phyloP scores from a whole-genome alignment of 2,113 vertebrate species.

The Acrocephalus kingi region DNA sequence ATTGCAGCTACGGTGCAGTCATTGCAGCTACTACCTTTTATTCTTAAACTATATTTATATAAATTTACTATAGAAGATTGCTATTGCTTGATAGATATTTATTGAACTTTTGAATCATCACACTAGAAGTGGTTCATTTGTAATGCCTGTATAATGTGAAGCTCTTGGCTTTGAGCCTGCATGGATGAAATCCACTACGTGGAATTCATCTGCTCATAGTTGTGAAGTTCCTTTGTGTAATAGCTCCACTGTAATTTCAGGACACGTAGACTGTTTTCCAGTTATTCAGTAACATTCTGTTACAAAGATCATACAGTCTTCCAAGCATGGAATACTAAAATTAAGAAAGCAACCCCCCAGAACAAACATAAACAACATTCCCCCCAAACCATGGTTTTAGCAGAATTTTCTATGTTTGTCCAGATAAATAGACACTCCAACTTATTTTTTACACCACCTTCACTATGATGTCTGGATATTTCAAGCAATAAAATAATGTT shows the following conservation, averaged over 20 bases:
- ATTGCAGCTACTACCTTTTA: neutral
- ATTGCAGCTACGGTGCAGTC: neutral
- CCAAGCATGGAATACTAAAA: neutral
- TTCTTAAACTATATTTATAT: neutral
- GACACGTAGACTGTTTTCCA: neutral
- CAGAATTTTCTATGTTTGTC: neutral
- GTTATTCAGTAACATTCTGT: neutral
- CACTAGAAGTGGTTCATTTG: neutral
- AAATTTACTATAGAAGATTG: neutral
- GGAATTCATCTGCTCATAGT: neutral
- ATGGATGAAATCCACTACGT: neutral
- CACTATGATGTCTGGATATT: neutral
- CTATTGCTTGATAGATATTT: neutral
- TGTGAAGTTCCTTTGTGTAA: neutral
- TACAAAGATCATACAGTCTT: neutral
- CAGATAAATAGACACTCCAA: neutral
- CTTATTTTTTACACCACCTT: neutral
- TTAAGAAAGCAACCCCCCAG: neutral
- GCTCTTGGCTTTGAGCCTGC: neutral
- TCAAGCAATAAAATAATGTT: neutral
- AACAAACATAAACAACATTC: neutral
- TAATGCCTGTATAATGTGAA: neutral
- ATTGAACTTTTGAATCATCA: neutral
- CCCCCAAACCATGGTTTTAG: neutral
- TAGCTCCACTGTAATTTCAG: neutral